Base-by-base conservation (phyloP, 2,888 invertebrate genomes). In the Ferdinandea cuprea region DNA sequence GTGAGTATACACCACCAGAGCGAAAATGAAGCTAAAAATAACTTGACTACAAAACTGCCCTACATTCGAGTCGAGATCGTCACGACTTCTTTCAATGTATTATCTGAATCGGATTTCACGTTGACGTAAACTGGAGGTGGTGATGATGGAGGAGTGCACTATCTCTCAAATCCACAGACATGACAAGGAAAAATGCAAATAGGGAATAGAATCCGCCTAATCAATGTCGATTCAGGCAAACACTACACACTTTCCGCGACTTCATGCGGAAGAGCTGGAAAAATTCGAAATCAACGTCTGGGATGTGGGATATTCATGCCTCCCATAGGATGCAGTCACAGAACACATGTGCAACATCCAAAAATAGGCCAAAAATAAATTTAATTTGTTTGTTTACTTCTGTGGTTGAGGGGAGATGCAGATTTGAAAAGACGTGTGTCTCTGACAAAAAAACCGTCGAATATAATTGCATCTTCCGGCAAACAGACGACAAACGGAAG, bases 401-500 rank as follows among this genome's bases (percentile, higher is more conserved):
- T 40, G 40, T 35, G 54, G 63, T 32, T 19, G 17, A 17, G 32
- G 61, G 28, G 52, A 35, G 56, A 11, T 8, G 17, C 19, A 58
- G 63, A 35, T 63, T 5, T 46, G 44, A 15, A 5, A 7, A 32
- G 21, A 11, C 8, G 30, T 59, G 28, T 56, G 30, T 28, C 7
- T 48, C 13, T 35, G 28, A 56, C 56, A 54, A 11, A 52, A 72
- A 61, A 72, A 68, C 44, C 54, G 28, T 73, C 68, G 40, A 52
- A 59, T 48, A 69, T 74, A 74, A 74, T 74, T 74, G 74, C 52
- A 63, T 68, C 80, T 80, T 80, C 74, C 80, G 80, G 68, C 63
- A 68, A 59, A 66, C 32, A 11, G 30, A 15, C 46, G 52, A 66
- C 32, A 11, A 21, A 15, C 46, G 52, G 40, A 72, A 72, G 63